Evolutionary conservation across 2,113 vertebrate species (phyloP).

Genomic region (Cinclus mexicanus): DNA sequence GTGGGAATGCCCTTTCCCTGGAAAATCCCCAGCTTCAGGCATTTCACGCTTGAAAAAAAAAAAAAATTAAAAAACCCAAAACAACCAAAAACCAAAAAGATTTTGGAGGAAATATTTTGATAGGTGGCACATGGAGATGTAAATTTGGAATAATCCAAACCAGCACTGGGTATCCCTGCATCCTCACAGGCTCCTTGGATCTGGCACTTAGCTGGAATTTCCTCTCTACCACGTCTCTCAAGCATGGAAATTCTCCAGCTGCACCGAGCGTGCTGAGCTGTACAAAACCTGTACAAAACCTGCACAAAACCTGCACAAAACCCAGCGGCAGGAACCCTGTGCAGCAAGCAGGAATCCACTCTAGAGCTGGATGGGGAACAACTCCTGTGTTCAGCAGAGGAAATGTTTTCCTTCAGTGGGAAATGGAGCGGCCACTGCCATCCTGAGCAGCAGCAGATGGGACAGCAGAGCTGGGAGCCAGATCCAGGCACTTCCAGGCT

Average conservation of each 20-base stretch:
- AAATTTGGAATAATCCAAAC: not conserved
- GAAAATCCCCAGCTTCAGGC: not conserved
- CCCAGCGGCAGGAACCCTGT: not conserved
- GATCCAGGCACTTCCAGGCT: not conserved
- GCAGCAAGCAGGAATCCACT: not conserved
- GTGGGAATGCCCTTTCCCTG: not conserved
- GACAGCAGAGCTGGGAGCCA: conserved; percentile 25
- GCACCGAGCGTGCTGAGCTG: not conserved
- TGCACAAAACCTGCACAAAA: not conserved
- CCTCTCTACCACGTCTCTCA: not conserved
- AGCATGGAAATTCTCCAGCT: not conserved
- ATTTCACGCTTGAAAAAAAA: not conserved
- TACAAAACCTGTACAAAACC: not conserved
- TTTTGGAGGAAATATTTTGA: not conserved
- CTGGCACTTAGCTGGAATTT: not conserved
- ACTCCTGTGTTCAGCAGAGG: not conserved
- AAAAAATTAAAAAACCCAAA: not conserved
- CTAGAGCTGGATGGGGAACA: not conserved
- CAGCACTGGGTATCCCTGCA: not conserved
- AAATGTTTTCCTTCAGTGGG: not conserved
- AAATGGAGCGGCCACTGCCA: not conserved
- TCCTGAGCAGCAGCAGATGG: conserved; percentile 45
- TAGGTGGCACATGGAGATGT: not conserved
- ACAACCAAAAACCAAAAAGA: not conserved
- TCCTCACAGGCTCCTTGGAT: not conserved